These are phyloP conservation scores for Heliconius nattereri DNA, from an alignment of 1,140 invertebrate genomes.

Conservation along the genomic window DNA sequence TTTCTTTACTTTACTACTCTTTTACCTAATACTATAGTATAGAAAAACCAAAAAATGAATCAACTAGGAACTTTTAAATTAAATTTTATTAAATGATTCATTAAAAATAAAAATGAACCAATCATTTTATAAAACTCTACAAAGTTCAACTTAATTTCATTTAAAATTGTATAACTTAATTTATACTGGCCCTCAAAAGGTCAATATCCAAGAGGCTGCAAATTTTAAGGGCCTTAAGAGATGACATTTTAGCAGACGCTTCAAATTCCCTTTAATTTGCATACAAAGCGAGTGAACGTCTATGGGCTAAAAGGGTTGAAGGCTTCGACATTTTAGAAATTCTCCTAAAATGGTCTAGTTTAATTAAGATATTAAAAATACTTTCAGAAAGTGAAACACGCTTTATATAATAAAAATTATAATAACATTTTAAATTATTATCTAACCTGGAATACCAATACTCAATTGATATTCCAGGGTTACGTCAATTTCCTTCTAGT, in stretches of 20 bases:
- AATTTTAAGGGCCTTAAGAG: conserved; percentile 54
- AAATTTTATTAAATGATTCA: too few relatives aligned
- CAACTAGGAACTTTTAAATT: too few relatives aligned
- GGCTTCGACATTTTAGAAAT: conserved; percentile 29
- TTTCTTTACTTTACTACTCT: not conserved
- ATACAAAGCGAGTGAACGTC: conserved; percentile 56
- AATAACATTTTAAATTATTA: too few relatives aligned
- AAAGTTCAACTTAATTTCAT: not conserved
- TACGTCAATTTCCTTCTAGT: too few relatives aligned
- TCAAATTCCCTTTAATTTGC: conserved; percentile 71
- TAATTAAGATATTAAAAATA: conserved; percentile 23
- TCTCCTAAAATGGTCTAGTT: conserved; percentile 28
- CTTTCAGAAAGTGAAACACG: too few relatives aligned
- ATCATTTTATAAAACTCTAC: not conserved
- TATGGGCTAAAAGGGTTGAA: conserved; percentile 42
- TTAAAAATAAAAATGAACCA: conserved; percentile 15
- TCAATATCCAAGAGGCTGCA: conserved; percentile 45
- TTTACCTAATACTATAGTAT: too few relatives aligned
- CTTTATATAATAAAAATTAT: too few relatives aligned
- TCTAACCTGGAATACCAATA: too few relatives aligned
- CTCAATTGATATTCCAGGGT: too few relatives aligned
- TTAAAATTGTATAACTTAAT: conserved; percentile 29
- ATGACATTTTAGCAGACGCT: conserved; percentile 59
- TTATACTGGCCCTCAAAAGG: conserved; percentile 30
- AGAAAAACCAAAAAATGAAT: too few relatives aligned